phyloP scores from a whole-genome alignment of 2,113 vertebrate genomes.

The human (Homo sapiens) region DNA sequence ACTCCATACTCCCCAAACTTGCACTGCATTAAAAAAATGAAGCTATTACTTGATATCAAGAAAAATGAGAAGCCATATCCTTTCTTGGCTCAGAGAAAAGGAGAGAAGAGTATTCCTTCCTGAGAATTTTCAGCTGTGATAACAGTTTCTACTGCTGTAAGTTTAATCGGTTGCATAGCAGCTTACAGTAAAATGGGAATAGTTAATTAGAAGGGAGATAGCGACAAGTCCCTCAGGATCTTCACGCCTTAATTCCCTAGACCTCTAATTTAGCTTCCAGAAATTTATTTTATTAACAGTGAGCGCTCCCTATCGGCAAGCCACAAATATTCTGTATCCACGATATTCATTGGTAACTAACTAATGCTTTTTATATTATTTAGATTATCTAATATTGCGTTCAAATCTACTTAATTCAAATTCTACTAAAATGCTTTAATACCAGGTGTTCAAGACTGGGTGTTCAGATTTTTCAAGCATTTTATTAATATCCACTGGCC shows the following conservation, averaged over 20 bases:
- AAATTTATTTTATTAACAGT: background rate
- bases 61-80: background rate
- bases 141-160: background rate
- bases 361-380: background rate
- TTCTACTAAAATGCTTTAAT: background rate
- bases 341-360: background rate
- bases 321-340: background rate
- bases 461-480: background rate
- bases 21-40: background rate
- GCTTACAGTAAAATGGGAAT: background rate
- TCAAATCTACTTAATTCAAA: background rate
- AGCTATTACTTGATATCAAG: background rate
- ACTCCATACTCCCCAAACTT: background rate
- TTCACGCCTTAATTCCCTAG: background rate
- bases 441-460: background rate
- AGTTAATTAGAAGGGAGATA: constrained; percentile 29
- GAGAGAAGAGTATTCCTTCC: background rate
- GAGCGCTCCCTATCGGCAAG: constrained; percentile 45
- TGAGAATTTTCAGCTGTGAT: background rate
- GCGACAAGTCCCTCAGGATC: background rate
- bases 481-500: background rate
- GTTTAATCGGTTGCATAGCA: background rate
- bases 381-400: background rate
- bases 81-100: background rate
- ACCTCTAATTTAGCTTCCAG: background rate